Percentiles rank a stretch among this genome's conserved stretches.
These are phyloP conservation scores for Diplogasteroides magnus DNA, from an alignment of 1,140 invertebrate genomes.

Conservation along the genomic window DNA sequence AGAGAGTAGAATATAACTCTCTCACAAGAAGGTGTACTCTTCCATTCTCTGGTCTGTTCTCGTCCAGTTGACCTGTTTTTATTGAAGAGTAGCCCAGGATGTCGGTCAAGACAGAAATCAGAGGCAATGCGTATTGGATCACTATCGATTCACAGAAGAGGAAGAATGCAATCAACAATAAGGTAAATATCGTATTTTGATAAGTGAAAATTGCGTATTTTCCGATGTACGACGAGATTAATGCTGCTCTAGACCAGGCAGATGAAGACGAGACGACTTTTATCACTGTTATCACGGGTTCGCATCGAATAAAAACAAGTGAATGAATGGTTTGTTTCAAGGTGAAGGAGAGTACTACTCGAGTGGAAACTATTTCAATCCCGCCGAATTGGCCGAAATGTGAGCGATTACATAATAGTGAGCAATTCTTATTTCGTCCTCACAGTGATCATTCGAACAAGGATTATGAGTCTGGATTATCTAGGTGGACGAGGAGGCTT, in stretches of 20 bases:
- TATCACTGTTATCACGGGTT: conserved; percentile 32
- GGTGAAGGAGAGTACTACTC: conserved; percentile 72
- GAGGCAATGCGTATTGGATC: not conserved
- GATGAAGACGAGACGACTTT: conserved; percentile 12
- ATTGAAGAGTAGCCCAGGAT: too few species aligned
- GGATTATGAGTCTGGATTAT: not conserved
- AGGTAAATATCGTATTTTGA: not conserved
- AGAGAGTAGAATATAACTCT: too few species aligned
- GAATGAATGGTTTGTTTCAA: conserved; percentile 27
- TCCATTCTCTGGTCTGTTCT: too few species aligned
- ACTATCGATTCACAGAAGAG: not conserved
- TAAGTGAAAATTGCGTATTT: too few species aligned
- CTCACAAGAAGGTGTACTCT: too few species aligned
- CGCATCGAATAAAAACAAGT: not conserved
- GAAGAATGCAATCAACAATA: not conserved
- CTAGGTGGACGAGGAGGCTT: not conserved
- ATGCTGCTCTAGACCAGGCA: conserved; percentile 18
- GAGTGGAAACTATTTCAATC: conserved; percentile 75
- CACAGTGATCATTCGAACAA: not conserved
- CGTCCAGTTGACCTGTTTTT: too few species aligned
- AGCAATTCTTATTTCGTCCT: not conserved
- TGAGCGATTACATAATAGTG: not conserved
- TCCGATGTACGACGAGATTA: conserved; percentile 29
- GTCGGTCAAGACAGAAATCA: not conserved
- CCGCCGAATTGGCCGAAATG: conserved; percentile 14